Percentiles rank a stretch among this genome's conserved stretches.
These are phyloP conservation scores for Podocnemis expansa DNA, from an alignment of 2,113 vertebrate species.

Conservation along the genomic window DNA sequence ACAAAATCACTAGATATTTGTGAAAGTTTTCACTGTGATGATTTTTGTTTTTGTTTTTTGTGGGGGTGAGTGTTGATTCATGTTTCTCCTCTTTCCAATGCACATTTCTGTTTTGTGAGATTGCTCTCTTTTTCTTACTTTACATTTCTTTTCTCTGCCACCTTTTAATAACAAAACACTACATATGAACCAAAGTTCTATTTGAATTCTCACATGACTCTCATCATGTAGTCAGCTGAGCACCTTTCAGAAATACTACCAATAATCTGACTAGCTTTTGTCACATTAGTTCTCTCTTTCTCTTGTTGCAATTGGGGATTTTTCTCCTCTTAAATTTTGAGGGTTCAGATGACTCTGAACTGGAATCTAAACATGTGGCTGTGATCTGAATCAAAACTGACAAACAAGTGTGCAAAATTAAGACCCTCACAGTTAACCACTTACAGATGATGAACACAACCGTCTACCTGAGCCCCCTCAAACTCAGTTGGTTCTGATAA, in stretches of 20 bases:
- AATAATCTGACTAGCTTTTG: background rate
- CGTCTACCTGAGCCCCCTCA: background rate
- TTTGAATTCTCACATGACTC: background rate
- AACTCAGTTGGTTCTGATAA: background rate
- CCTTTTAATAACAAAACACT: background rate
- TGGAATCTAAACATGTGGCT: background rate
- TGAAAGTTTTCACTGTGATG: fast-evolving
- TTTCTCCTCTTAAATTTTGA: background rate
- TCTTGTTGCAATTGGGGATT: background rate
- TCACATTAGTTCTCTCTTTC: background rate
- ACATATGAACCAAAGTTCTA: background rate
- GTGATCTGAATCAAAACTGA: background rate
- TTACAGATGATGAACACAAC: background rate
- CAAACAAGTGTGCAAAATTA: background rate
- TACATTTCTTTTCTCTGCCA: background rate
- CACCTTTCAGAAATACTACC: background rate
- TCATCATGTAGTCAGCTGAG: background rate
- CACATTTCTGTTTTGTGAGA: background rate
- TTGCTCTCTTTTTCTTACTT: background rate
- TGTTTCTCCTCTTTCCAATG: background rate
- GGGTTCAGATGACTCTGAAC: background rate
- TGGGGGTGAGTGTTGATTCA: no score
- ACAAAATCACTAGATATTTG: background rate
- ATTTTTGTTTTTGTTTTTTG: background rate
- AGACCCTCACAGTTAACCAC: background rate